Conservation (phyloP, 2,888 invertebrate species). For the Rhimphoctona megacephalus region DNA sequence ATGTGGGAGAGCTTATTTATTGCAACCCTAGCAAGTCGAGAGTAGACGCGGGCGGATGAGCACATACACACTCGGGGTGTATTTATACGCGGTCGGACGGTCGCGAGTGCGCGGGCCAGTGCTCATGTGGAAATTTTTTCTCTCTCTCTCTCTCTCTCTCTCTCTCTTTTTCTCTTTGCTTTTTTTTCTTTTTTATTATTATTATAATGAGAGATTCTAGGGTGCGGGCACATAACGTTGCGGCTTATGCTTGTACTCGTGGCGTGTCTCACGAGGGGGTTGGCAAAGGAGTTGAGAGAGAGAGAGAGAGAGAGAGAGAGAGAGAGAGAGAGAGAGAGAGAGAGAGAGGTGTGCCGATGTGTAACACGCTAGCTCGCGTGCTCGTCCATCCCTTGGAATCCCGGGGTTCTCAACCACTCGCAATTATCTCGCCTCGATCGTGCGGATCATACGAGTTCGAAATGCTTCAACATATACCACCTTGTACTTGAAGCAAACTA, state of each 20-base stretch:
- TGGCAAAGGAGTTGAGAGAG: constrained; percentile 70
- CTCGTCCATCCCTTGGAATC: constrained; percentile 81
- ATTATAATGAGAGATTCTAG: constrained; percentile 79
- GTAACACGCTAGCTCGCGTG: constrained; percentile 83
- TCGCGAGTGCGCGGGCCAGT: constrained; percentile 67
- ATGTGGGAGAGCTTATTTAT: constrained; percentile 64
- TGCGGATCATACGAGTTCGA: constrained; percentile 40
- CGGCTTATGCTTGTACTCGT: constrained; percentile 66
- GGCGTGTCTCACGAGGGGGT: constrained; percentile 78
- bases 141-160: constrained; percentile 44
- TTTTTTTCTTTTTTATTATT: constrained; percentile 66
- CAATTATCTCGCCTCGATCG: constrained; percentile 62
- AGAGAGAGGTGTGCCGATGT: constrained; percentile 72
- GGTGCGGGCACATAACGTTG: constrained; percentile 73
- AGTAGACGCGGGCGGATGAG: constrained; percentile 68
- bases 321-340: constrained; percentile 66
- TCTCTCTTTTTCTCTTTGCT: constrained; percentile 47
- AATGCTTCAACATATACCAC: constrained; percentile 41
- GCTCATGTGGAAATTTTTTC: constrained; percentile 76
- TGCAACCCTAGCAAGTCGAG: constrained; percentile 60
- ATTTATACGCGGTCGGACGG: constrained; percentile 74
- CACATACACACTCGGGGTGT: constrained; percentile 70
- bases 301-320: constrained; percentile 68
- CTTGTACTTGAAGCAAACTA: constrained; percentile 27
- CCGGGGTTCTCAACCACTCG: constrained; percentile 79